Conservation (phyloP, 2,888 invertebrate genomes). For the Trissonchulus sp. region DNA sequence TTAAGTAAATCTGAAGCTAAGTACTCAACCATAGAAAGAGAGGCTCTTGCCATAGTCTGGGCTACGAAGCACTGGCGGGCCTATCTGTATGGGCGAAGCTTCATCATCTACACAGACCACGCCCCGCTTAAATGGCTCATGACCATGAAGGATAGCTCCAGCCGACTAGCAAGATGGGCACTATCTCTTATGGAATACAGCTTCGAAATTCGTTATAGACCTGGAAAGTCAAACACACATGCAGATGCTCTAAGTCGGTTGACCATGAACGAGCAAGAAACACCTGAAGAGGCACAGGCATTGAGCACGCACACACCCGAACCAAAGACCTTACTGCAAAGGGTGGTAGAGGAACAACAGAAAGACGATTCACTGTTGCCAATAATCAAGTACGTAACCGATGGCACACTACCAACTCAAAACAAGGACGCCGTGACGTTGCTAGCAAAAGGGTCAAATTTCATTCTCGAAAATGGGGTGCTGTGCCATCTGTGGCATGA, state of each 20-base stretch:
- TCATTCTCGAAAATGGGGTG: not conserved
- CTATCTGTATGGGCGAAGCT: slow-evolving; percentile 26
- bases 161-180: slow-evolving; percentile 55
- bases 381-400: not conserved
- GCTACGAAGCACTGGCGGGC: slow-evolving; percentile 31
- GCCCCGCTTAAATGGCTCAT: slow-evolving; percentile 36
- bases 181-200: slow-evolving; percentile 53
- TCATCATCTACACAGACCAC: slow-evolving; percentile 31
- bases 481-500: not conserved
- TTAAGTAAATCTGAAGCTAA: slow-evolving; percentile 36
- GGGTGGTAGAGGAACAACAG: not conserved
- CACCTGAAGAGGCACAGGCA: not conserved
- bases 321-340: not conserved
- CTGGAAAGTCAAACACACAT: slow-evolving; percentile 51
- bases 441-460: not conserved
- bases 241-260: slow-evolving; percentile 53
- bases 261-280: no score
- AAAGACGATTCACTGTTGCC: not conserved
- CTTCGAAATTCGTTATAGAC: slow-evolving; percentile 51
- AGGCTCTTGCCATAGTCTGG: slow-evolving; percentile 39
- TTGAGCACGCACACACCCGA: not conserved
- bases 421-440: not conserved
- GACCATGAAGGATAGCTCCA: slow-evolving; percentile 51
- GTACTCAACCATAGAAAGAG: slow-evolving; percentile 39
- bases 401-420: not conserved